Percentiles rank a stretch among this genome's conserved stretches.
Conservation (phyloP, 2,797 vertebrate species). For the Poeciliopsis gracilis region DNA sequence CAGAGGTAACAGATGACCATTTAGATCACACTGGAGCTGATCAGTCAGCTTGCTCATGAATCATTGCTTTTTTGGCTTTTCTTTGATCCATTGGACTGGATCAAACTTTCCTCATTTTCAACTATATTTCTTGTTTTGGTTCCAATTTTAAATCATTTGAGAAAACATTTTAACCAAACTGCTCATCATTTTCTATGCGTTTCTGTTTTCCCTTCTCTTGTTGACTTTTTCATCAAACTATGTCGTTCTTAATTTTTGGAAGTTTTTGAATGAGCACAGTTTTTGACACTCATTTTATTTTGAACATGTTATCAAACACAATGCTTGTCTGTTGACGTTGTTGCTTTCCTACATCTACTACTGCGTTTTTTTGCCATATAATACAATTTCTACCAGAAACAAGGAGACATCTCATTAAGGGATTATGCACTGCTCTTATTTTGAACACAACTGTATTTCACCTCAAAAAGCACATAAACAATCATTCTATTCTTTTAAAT, state of each 20-base stretch:
- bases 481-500: background rate
- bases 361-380: background rate
- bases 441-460: constrained; percentile 3
- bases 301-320: background rate
- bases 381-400: background rate
- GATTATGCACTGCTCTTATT: background rate
- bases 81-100: background rate
- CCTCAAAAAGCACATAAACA: background rate
- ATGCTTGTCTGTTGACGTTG: background rate
- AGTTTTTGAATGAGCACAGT: background rate
- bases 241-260: background rate
- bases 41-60: background rate
- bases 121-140: background rate
- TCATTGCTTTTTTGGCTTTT: background rate
- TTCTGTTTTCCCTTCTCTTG: background rate
- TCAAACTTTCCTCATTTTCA: background rate
- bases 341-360: background rate
- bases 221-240: background rate
- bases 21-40: background rate
- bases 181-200: background rate
- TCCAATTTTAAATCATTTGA: background rate
- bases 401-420: background rate
- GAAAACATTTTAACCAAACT: background rate
- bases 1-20: background rate
- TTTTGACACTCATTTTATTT: background rate